Conservation (phyloP, 1,140 invertebrate genomes). For the Drosophila paulistorum region DNA sequence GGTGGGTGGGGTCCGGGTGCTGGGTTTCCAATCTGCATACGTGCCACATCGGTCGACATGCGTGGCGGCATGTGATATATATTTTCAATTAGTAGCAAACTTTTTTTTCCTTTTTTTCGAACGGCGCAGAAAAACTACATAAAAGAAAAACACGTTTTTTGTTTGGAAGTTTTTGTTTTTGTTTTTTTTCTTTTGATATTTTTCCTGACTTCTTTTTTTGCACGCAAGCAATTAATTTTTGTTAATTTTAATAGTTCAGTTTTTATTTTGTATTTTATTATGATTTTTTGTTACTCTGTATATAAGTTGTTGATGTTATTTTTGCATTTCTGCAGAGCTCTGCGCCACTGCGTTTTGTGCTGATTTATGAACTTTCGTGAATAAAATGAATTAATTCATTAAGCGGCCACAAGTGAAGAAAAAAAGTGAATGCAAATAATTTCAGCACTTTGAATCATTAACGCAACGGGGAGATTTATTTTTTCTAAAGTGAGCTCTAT, state of each 20-base stretch:
- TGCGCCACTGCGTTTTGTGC: slow-evolving; percentile 37
- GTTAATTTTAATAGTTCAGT: slow-evolving; percentile 63
- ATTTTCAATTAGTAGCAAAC: slow-evolving; percentile 71
- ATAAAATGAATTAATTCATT: slow-evolving; percentile 63
- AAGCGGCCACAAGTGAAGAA: slow-evolving; percentile 28
- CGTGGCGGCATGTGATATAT: slow-evolving; percentile 58
- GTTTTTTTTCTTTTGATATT: neutral
- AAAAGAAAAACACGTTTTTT: slow-evolving; percentile 43
- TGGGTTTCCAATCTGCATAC: slow-evolving; percentile 52
- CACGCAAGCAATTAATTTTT: slow-evolving; percentile 64
- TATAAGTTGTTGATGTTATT: neutral
- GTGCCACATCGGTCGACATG: slow-evolving; percentile 51
- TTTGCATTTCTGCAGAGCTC: slow-evolving; percentile 40
- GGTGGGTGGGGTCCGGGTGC: neutral
- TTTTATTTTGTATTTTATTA: slow-evolving; percentile 30
- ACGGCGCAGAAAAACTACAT: slow-evolving; percentile 21
- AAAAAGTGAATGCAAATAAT: slow-evolving; percentile 78
- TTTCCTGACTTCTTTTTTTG: slow-evolving; percentile 14
- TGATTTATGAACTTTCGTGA: slow-evolving; percentile 66
- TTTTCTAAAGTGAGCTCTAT: slow-evolving; percentile 18
- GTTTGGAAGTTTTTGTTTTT: slow-evolving; percentile 24
- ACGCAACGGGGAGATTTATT: slow-evolving; percentile 66
- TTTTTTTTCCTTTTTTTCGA: slow-evolving; percentile 14
- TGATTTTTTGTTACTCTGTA: slow-evolving; percentile 17
- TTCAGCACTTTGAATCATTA: slow-evolving; percentile 78